A percentile compares a stretch with the other conserved stretches of the same genome.
These are phyloP conservation scores for Notiomystis cincta DNA, from an alignment of 2,113 vertebrate genomes.

Conservation along the genomic window DNA sequence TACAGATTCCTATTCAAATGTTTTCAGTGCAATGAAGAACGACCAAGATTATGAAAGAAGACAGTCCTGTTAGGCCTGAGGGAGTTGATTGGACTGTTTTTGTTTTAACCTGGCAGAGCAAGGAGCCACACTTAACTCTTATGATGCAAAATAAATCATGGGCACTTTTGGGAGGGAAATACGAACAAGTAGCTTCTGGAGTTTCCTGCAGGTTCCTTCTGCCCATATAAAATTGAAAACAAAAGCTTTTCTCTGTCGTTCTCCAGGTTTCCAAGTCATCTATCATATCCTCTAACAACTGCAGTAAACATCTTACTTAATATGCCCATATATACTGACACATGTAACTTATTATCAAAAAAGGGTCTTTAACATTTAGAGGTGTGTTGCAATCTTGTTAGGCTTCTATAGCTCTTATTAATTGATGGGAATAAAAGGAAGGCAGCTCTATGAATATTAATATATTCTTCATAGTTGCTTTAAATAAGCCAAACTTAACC, in stretches of 20 bases:
- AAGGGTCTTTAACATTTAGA: not conserved
- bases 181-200: not conserved
- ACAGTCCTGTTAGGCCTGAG: not conserved
- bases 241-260: not conserved
- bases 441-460: not conserved
- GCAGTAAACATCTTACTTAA: not conserved
- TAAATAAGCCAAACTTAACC: not conserved
- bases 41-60: not conserved
- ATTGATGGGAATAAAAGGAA: conserved; percentile 1
- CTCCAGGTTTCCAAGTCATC: not conserved
- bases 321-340: not conserved
- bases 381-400: not conserved
- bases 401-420: not conserved
- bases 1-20: not conserved
- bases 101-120: not conserved
- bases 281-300: not conserved
- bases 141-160: not conserved
- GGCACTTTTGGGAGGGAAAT: not conserved
- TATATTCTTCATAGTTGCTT: not conserved
- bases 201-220: not conserved
- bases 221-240: not conserved
- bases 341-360: not conserved
- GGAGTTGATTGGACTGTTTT: not conserved
- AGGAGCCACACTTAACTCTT: not conserved
- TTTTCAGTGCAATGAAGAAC: not conserved